Base-by-base conservation (phyloP, 2,888 invertebrate genomes). In the Drosophila meridionalis region DNA sequence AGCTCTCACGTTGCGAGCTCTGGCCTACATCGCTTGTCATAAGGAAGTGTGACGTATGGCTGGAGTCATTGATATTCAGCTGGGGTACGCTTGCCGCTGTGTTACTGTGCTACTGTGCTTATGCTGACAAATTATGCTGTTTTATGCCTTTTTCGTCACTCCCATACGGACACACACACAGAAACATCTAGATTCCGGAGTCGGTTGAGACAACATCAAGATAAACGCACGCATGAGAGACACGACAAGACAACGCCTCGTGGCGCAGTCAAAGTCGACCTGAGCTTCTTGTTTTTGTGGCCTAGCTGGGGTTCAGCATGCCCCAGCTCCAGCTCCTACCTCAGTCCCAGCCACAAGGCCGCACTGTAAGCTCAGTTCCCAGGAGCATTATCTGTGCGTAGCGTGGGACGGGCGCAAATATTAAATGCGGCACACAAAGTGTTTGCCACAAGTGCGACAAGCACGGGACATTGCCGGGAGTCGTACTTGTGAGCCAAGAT, bases 41-140 rank as follows among this genome's bases (percentile, higher is more conserved):
- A 45, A 55, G 42, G 38, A 34, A 20, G 20, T 36, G 53, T 61
- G 47, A 56, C 48, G 52, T 42, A 47, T 60, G 52, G 62, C 53
- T 55, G 26, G 57, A 69, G 71, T 88, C 86, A 89, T 88, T 88
- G 76, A 76, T 87, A 88, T 88, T 86, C 89, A 69, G 69, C n/a
- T 62, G 72, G 76, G 70, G 75, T 83, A 45, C 55, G 63, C 55
- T 60, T 59, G 69, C 71, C 20, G 20, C 20, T 20, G 20, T 20
- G 20, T 1, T 20, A 20, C 20, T 14, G 14, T 47, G 47, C 47
- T 47, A 28, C 72, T 77, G 73, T 81, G 68, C 68, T 85, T 79
- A 73, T 78, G 80, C 82, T 83, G 88, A 88, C 89, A 89, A 89
- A 87, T 89, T 89, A 89, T 89, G 82, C 83, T 79, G 80, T 82